A percentile compares a stretch with the other conserved stretches of the same genome.
These are phyloP conservation scores for Tetramorium bicarinatum DNA, from an alignment of 2,888 invertebrate species.

Conservation along the genomic window DNA sequence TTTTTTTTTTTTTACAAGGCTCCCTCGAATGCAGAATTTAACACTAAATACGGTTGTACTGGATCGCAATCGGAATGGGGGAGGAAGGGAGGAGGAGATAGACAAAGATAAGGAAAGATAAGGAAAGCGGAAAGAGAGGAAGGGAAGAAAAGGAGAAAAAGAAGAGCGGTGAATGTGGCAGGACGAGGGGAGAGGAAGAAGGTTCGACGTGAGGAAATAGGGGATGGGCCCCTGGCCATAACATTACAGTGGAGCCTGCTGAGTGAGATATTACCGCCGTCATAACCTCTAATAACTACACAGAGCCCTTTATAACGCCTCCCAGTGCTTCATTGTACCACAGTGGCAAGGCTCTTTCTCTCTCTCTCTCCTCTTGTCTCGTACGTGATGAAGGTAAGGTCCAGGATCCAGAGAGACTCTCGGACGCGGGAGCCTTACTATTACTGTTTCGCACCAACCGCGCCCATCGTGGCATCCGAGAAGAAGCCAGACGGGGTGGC, in stretches of 20 bases:
- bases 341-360: constrained; percentile 64
- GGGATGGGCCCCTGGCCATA: constrained; percentile 77
- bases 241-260: constrained; percentile 84
- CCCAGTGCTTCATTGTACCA: constrained; percentile 79
- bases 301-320: constrained; percentile 85
- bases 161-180: not conserved
- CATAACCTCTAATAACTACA: constrained; percentile 85
- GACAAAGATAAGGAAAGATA: constrained; percentile 41
- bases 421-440: constrained; percentile 60
- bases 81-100: not conserved
- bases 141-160: constrained; percentile 16
- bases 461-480: constrained; percentile 50
- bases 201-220: constrained; percentile 63
- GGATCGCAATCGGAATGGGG: constrained; percentile 8
- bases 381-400: constrained; percentile 76
- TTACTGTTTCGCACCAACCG: constrained; percentile 60
- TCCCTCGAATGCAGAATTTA: constrained; percentile 51
- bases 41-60: constrained; percentile 26
- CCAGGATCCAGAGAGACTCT: constrained; percentile 59
- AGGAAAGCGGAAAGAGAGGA: constrained; percentile 27
- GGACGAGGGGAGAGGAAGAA: constrained; percentile 11
- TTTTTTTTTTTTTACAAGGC: not conserved
- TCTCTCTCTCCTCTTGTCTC: constrained; percentile 69
- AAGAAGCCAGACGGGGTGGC: constrained; percentile 29
- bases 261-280: constrained; percentile 85